These are phyloP conservation scores for Oxyteleia sp. DNA, from an alignment of 2,888 invertebrate genomes.

Conservation along the genomic window DNA sequence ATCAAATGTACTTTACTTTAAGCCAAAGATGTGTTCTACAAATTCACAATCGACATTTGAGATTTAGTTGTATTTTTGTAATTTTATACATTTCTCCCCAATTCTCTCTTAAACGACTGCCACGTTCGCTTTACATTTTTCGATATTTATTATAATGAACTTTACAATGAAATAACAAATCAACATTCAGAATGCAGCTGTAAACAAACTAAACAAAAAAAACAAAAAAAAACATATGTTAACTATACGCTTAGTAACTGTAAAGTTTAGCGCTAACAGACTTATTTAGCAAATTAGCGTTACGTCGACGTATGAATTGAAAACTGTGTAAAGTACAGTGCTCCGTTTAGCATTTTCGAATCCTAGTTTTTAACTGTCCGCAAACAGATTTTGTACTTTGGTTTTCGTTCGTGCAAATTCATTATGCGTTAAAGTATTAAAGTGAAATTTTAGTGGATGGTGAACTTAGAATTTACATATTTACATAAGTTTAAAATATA, in stretches of 20 bases:
- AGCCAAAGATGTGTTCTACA: not conserved
- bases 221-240: not conserved
- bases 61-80: not conserved
- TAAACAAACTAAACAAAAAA: no score
- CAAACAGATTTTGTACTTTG: slow-evolving; percentile 8
- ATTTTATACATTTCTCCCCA: slow-evolving; percentile 4
- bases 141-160: not conserved
- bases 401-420: slow-evolving; percentile 14
- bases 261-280: slow-evolving; percentile 6
- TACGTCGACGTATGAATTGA: slow-evolving; percentile 1
- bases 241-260: slow-evolving; percentile 26
- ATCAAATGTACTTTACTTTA: not conserved
- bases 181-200: slow-evolving; percentile 55
- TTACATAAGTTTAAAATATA: no score
- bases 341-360: slow-evolving; percentile 3
- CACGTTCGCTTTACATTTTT: slow-evolving; percentile 5
- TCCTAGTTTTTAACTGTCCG: slow-evolving; percentile 4
- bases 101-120: slow-evolving; percentile 4
- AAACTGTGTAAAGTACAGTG: not conserved
- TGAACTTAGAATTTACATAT: no score
- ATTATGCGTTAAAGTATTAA: no score
- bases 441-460: no score
- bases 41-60: no score
- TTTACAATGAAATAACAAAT: not conserved
- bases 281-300: slow-evolving; percentile 17